These are phyloP conservation scores for Gerris lacustris DNA, from an alignment of 2,888 invertebrate genomes.

Conservation along the genomic window DNA sequence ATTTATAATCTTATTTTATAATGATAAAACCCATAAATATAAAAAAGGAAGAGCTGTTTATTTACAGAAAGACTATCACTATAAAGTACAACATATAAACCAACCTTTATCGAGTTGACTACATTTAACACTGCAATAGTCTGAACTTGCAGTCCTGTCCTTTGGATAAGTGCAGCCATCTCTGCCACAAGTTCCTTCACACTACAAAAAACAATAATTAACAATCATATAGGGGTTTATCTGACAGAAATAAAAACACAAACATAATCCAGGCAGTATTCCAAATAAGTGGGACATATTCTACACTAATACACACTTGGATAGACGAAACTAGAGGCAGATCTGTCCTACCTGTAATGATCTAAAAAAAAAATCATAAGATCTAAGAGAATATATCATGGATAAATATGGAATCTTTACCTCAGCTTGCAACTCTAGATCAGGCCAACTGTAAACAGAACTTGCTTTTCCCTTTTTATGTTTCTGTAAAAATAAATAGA, in stretches of 20 bases:
- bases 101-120: constrained; percentile 9
- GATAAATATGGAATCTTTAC: constrained; percentile 22
- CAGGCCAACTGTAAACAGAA: constrained; percentile 49
- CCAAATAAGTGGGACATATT: no score
- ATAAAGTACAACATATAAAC: background rate
- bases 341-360: no score
- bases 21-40: no score
- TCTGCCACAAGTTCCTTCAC: background rate
- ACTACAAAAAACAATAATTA: background rate
- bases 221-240: no score
- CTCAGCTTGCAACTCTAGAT: constrained; percentile 45
- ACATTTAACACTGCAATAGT: constrained; percentile 8
- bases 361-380: no score
- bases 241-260: no score
- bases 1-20: no score
- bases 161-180: background rate
- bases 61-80: no score
- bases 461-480: constrained; percentile 39
- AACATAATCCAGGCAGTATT: no score
- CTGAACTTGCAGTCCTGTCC: constrained; percentile 6
- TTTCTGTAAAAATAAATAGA: background rate
- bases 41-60: no score
- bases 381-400: background rate
- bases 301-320: no score
- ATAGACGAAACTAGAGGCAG: no score